A percentile compares a stretch with the other conserved stretches of the same genome.
phyloP scores from a whole-genome alignment of 2,888 invertebrate species.

The Dynastes maya region DNA sequence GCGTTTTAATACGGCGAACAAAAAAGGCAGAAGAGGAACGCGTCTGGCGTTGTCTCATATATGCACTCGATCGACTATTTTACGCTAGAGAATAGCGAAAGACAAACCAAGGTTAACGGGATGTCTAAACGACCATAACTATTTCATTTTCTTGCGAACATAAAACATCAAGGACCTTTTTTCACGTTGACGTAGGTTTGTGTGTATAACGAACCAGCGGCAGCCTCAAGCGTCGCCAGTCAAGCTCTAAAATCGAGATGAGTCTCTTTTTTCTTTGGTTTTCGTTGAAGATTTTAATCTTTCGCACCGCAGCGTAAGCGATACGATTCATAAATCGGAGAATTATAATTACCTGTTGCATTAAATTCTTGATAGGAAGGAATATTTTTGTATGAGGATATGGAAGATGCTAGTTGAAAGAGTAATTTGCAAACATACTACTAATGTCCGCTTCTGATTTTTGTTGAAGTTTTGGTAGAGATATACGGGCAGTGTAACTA shows the following conservation, averaged over 20 bases:
- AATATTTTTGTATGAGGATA: too few species aligned
- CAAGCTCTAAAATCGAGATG: slow-evolving; percentile 6
- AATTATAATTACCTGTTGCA: slow-evolving; percentile 2
- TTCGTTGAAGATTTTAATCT: slow-evolving; percentile 1
- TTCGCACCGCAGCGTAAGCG: not conserved
- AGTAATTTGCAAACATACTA: too few species aligned
- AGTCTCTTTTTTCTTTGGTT: not conserved
- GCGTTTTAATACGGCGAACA: not conserved
- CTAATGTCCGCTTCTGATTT: too few species aligned
- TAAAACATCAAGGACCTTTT: slow-evolving; percentile 43
- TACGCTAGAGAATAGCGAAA: slow-evolving; percentile 35
- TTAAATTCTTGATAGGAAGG: not conserved
- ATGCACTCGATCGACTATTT: slow-evolving; percentile 21
- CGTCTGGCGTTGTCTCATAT: not conserved
- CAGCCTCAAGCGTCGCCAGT: not conserved
- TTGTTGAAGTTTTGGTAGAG: too few species aligned
- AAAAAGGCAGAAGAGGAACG: not conserved
- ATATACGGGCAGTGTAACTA: too few species aligned
- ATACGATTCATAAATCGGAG: slow-evolving; percentile 6
- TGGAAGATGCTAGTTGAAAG: too few species aligned
- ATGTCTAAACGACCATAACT: slow-evolving; percentile 44
- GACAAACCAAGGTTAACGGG: slow-evolving; percentile 42
- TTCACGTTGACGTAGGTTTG: slow-evolving; percentile 9
- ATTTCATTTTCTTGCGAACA: slow-evolving; percentile 34
- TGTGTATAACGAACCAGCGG: slow-evolving; percentile 5